These are phyloP conservation scores for Hydropsyche betteni DNA, from an alignment of 2,888 invertebrate genomes.

Conservation along the genomic window DNA sequence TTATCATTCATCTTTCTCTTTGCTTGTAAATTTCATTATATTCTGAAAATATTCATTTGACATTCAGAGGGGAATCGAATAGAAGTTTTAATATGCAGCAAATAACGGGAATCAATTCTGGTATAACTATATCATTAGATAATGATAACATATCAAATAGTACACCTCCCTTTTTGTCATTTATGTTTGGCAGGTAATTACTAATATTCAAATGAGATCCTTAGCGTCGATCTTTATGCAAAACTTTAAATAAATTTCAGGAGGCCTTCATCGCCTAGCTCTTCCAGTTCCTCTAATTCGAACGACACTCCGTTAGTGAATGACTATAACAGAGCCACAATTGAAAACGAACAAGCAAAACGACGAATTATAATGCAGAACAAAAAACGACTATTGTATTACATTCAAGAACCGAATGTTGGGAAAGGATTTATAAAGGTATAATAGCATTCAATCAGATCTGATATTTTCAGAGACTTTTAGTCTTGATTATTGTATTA, in stretches of 20 bases:
- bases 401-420: conserved; percentile 84
- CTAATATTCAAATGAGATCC: neutral
- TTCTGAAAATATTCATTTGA: conserved; percentile 11
- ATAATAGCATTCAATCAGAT: conserved; percentile 18
- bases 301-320: conserved; percentile 54
- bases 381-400: conserved; percentile 81
- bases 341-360: conserved; percentile 4
- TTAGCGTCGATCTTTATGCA: too few species aligned
- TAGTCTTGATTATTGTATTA: neutral
- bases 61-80: conserved; percentile 60
- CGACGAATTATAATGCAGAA: conserved; percentile 69
- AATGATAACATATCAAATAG: neutral
- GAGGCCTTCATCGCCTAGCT: conserved; percentile 36
- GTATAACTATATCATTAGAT: conserved; percentile 59
- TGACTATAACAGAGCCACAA: conserved; percentile 20
- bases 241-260: neutral
- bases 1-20: neutral
- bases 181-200: neutral
- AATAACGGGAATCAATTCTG: conserved; percentile 64
- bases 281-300: conserved; percentile 57
- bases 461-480: neutral
- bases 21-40: neutral
- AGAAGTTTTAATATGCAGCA: conserved; percentile 67
- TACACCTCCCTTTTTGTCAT: neutral
- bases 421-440: conserved; percentile 91